Evolutionary conservation across 2,888 invertebrate species (phyloP).

Genomic region (Apoda limacodes): DNA sequence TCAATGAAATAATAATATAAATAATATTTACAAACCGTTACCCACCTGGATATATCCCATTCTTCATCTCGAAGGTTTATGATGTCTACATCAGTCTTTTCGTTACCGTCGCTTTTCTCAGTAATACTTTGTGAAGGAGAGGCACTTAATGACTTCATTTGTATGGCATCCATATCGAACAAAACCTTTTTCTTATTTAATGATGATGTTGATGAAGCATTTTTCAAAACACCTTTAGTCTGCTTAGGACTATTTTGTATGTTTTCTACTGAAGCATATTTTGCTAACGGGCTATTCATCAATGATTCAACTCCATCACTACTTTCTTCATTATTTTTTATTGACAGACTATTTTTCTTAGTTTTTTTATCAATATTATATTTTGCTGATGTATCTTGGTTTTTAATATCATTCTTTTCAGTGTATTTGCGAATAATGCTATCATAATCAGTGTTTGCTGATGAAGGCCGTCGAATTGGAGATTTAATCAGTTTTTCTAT

Average conservation of each 20-base stretch:
- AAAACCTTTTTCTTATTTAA: constrained; percentile 73
- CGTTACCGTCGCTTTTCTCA: constrained; percentile 46
- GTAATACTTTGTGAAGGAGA: constrained; percentile 63
- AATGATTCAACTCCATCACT: constrained; percentile 38
- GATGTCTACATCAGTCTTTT: constrained; percentile 48
- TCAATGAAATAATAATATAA: constrained; percentile 1
- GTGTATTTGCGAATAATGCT: constrained; percentile 27
- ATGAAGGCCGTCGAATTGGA: constrained; percentile 43
- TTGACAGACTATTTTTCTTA: neutral
- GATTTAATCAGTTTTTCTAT: constrained; percentile 47
- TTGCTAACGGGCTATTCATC: constrained; percentile 29
- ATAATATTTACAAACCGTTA: constrained; percentile 4
- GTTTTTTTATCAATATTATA: constrained; percentile 20
- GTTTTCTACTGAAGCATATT: constrained; percentile 34
- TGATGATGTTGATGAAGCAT: constrained; percentile 63
- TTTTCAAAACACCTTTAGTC: constrained; percentile 71
- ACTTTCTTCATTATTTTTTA: constrained; percentile 24
- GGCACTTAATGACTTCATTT: constrained; percentile 63
- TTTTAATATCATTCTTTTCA: constrained; percentile 24
- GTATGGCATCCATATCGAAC: constrained; percentile 71
- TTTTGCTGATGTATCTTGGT: constrained; percentile 36
- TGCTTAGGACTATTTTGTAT: constrained; percentile 30
- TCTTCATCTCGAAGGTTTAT: constrained; percentile 59
- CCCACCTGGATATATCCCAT: constrained; percentile 67
- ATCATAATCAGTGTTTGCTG: constrained; percentile 31